Evolutionary conservation across 2,113 vertebrate species (phyloP).

Genomic region (Pyxicephalus adspersus): DNA sequence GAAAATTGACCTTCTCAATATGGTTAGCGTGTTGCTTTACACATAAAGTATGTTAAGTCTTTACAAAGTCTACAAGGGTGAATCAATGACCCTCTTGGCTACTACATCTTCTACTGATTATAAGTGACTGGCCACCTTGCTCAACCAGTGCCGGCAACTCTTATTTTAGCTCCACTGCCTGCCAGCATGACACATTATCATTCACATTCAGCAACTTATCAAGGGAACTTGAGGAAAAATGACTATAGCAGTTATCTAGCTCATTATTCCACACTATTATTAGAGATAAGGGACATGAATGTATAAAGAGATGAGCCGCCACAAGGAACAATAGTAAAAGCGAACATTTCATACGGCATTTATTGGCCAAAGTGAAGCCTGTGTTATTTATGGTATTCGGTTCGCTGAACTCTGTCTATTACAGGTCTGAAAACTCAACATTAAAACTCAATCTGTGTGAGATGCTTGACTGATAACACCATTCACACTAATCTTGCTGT

Average conservation of each 20-base stretch:
- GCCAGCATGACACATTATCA: neutral
- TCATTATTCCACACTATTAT: slow-evolving; percentile 10
- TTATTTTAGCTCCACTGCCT: neutral
- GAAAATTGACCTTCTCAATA: no score
- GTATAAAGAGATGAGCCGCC: neutral
- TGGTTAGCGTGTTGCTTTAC: no score
- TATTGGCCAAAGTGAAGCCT: slow-evolving; percentile 5
- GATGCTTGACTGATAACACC: neutral
- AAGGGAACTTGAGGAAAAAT: neutral
- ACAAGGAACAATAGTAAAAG: neutral
- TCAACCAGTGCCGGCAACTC: neutral
- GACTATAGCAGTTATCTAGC: neutral
- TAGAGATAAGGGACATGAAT: slow-evolving; percentile 8
- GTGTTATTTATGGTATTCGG: slow-evolving; percentile 1
- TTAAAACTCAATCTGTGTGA: no score
- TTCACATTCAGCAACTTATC: neutral
- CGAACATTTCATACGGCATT: neutral
- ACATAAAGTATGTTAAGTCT: no score
- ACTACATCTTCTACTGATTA: no score
- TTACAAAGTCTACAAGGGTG: no score
- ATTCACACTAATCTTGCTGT: neutral
- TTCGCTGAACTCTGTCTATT: neutral
- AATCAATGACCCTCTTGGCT: no score
- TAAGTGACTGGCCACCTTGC: no score
- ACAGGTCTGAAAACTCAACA: no score